Percentiles rank a stretch among this genome's conserved stretches.
Evolutionary conservation across 2,888 invertebrate genomes (phyloP).

Genomic region (Norana najaformis): DNA sequence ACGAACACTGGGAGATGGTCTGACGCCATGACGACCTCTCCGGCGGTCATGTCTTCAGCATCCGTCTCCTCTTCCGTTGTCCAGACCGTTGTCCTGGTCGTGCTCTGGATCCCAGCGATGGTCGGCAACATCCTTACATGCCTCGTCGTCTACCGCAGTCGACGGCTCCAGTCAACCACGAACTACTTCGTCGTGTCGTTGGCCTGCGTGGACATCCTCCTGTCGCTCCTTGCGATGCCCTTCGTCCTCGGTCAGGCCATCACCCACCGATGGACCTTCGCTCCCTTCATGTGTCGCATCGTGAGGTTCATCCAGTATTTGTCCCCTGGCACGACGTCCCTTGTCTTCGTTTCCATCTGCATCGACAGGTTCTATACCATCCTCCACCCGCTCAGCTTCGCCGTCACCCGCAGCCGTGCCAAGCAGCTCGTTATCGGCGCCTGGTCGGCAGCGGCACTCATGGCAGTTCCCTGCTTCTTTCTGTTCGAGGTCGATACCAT

Average conservation of each 20-base stretch:
- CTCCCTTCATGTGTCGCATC: constrained; percentile 51
- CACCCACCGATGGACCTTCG: constrained; percentile 48
- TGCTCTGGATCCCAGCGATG: constrained; percentile 39
- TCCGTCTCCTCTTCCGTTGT: background rate
- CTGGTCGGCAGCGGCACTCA: constrained; percentile 47
- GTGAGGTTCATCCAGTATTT: constrained; percentile 50
- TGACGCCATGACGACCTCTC: background rate
- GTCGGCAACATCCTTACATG: constrained; percentile 56
- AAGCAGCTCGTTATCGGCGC: constrained; percentile 53
- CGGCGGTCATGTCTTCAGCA: background rate
- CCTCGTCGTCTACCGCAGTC: constrained; percentile 56
- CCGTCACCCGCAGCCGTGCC: constrained; percentile 55
- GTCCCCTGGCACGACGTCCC: constrained; percentile 48
- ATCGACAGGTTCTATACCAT: constrained; percentile 60
- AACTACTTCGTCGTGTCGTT: constrained; percentile 59
- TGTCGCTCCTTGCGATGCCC: constrained; percentile 50
- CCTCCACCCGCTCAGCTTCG: constrained; percentile 60
- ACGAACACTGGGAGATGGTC: background rate
- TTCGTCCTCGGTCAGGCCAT: constrained; percentile 49
- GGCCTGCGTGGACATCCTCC: constrained; percentile 51
- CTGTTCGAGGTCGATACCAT: constrained; percentile 47
- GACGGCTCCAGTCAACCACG: constrained; percentile 61
- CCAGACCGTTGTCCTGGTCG: constrained; percentile 29
- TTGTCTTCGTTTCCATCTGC: constrained; percentile 53
- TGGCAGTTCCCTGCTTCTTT: constrained; percentile 50